Evolutionary conservation across 2,113 vertebrate genomes (phyloP).

Genomic region (Macquaria australasica): DNA sequence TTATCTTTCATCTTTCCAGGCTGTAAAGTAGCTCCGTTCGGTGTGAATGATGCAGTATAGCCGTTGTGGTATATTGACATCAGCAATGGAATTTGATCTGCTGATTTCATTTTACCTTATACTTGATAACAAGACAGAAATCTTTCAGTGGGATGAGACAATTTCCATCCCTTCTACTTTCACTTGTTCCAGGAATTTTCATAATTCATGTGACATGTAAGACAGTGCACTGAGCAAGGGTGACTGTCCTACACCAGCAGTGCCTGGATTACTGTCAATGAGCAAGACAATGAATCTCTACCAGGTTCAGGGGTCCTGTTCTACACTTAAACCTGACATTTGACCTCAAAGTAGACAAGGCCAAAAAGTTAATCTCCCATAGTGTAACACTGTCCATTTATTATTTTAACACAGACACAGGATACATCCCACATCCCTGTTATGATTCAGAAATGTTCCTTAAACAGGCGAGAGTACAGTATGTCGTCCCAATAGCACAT

Average conservation of each 20-base stretch:
- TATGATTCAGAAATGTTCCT: neutral
- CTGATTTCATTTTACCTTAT: neutral
- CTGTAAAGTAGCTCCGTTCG: no score
- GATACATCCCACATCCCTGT: neutral
- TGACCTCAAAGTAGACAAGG: conserved; percentile 32
- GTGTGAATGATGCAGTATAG: no score
- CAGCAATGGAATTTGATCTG: conserved; percentile 2
- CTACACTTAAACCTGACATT: conserved; percentile 23
- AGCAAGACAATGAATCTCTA: neutral
- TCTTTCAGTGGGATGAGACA: neutral
- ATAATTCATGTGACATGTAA: conserved; percentile 49
- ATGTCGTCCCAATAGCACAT: neutral
- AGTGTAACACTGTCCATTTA: neutral
- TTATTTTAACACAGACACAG: neutral
- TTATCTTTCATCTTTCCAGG: no score
- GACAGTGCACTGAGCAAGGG: neutral
- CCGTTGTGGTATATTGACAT: neutral
- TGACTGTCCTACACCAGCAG: conserved; percentile 9
- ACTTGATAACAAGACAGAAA: neutral
- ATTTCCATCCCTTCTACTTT: neutral
- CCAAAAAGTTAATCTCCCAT: neutral
- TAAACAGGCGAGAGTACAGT: neutral
- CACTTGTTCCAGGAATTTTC: conserved; percentile 21
- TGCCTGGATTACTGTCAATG: conserved; percentile 14
- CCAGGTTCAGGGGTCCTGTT: conserved; percentile 17